Conservation (phyloP, 2,797 vertebrate genomes). For the Muraenolepis orangiensis region DNA sequence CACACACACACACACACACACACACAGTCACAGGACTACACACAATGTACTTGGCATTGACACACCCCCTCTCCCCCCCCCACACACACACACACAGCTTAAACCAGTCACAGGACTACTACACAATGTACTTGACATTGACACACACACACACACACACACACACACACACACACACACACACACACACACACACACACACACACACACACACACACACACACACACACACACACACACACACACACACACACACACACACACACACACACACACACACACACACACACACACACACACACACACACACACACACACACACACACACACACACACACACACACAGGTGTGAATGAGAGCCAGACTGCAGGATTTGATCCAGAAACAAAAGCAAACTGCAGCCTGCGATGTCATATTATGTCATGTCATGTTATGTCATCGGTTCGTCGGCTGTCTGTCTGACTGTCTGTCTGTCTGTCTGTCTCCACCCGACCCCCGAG, state of each 20-base stretch:
- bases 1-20: slow-evolving; percentile 21
- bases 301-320: slow-evolving; percentile 9
- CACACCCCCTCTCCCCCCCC: too few relatives aligned
- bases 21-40: slow-evolving; percentile 45
- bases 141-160: slow-evolving; percentile 12
- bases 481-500: not conserved
- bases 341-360: not conserved
- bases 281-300: slow-evolving; percentile 12
- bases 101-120: slow-evolving; percentile 50
- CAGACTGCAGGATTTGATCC: slow-evolving; percentile 41
- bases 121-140: slow-evolving; percentile 54
- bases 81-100: slow-evolving; percentile 29
- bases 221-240: slow-evolving; percentile 7
- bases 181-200: slow-evolving; percentile 12
- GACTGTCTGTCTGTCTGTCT: not conserved
- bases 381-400: slow-evolving; percentile 28
- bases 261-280: slow-evolving; percentile 12
- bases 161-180: slow-evolving; percentile 12
- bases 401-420: too few relatives aligned
- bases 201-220: slow-evolving; percentile 13
- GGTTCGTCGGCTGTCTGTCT: too few relatives aligned
- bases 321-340: slow-evolving; percentile 12
- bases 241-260: slow-evolving; percentile 4
- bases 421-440: too few relatives aligned
- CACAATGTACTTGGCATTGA: slow-evolving; percentile 54